phyloP scores from a whole-genome alignment of 1,140 invertebrate species.

The Meloidogyne hapla region DNA sequence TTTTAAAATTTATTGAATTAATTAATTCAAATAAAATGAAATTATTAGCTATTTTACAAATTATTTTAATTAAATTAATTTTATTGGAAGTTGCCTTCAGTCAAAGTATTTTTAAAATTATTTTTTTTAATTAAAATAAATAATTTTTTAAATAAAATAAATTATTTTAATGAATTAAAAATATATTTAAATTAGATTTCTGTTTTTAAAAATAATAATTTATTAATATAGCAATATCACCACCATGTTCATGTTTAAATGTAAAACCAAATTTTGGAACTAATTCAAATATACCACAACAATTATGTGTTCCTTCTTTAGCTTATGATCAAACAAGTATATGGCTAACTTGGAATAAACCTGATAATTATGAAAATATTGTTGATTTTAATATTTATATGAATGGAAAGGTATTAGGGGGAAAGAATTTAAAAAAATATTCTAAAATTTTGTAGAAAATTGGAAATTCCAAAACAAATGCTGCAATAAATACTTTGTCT shows the following conservation, averaged over 20 bases:
- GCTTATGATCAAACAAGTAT: conserved; percentile 13
- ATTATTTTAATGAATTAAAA: too few relatives aligned
- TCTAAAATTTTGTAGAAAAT: neutral
- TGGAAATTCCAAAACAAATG: neutral
- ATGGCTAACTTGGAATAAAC: conserved; percentile 10
- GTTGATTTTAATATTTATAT: conserved; percentile 2
- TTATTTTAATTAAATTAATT: too few relatives aligned
- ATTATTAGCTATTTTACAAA: too few relatives aligned
- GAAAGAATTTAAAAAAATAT: too few relatives aligned
- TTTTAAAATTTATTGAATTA: too few relatives aligned
- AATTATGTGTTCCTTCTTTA: conserved; percentile 5
- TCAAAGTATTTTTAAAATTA: too few relatives aligned
- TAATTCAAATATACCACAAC: neutral
- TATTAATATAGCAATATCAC: conserved; percentile 2
- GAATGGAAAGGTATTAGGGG: too few relatives aligned
- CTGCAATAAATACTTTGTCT: neutral
- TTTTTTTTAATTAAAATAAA: too few relatives aligned
- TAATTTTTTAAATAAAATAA: too few relatives aligned
- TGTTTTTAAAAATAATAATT: neutral
- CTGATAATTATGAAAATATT: conserved; percentile 5
- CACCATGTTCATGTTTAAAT: neutral
- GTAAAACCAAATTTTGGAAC: neutral
- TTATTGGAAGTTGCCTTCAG: too few relatives aligned
- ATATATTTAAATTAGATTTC: too few relatives aligned
- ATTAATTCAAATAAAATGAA: too few relatives aligned